Evolutionary conservation across 2,797 vertebrate genomes (phyloP).

Genomic region (Eutrigla gurnardus): DNA sequence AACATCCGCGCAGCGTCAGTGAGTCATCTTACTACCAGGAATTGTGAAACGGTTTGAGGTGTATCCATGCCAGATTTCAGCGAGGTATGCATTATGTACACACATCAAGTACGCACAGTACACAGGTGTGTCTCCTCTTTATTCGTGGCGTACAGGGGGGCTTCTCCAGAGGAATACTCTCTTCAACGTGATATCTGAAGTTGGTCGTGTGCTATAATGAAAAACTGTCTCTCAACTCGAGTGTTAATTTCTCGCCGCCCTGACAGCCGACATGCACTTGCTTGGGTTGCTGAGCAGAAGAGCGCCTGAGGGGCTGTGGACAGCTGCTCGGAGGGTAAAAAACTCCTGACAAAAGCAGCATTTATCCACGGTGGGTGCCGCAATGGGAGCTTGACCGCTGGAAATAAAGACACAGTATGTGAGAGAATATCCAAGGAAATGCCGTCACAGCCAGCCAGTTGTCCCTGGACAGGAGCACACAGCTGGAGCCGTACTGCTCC

Average conservation of each 20-base stretch:
- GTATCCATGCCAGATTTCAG: constrained; percentile 47
- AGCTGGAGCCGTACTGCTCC: constrained; percentile 70
- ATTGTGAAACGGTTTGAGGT: constrained; percentile 69
- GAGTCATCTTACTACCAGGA: constrained; percentile 67
- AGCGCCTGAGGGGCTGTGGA: constrained; percentile 71
- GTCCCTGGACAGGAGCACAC: constrained; percentile 67
- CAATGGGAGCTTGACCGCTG: constrained; percentile 73
- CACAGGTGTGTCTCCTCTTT: constrained; percentile 63
- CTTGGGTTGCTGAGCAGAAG: constrained; percentile 56
- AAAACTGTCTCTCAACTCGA: constrained; percentile 60
- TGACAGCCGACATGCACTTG: constrained; percentile 64
- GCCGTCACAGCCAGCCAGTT: constrained; percentile 68
- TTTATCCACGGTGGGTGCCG: constrained; percentile 78
- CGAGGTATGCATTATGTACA: constrained; percentile 63
- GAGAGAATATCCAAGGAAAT: constrained; percentile 77
- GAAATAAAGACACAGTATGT: constrained; percentile 83
- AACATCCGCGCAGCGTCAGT: constrained; percentile 60
- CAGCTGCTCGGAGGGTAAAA: constrained; percentile 76
- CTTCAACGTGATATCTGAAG: constrained; percentile 37
- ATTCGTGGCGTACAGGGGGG: constrained; percentile 33
- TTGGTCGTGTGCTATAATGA: constrained; percentile 43
- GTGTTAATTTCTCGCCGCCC: constrained; percentile 41
- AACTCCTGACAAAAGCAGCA: constrained; percentile 80
- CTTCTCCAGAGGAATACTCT: constrained; percentile 36
- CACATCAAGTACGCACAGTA: constrained; percentile 43